Evolutionary conservation across 2,113 vertebrate species (phyloP), one percentile per base, ranked within the genome.

Genomic region (Apodemus sylvaticus): DNA sequence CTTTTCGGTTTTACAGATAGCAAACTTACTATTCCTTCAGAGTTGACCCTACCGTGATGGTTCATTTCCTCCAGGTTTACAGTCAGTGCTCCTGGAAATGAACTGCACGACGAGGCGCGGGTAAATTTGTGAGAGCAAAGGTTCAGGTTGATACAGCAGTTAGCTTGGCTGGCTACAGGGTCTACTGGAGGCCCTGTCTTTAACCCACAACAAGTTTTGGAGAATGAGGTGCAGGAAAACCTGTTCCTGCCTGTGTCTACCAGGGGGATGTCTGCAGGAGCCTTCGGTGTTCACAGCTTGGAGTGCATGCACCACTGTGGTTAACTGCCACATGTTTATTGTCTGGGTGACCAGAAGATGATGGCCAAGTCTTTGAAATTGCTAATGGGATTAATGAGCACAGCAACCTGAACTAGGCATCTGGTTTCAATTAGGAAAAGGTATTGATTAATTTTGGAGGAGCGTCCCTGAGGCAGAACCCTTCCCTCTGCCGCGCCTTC

Each of bases 391-490:
- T 94, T 91, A 96, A 55, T 97, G 93, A 96, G 42, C 96, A 93
- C 73, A 85, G 64, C 17, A 86, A 90, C 92, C 86, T 62, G 81
- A 22, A 24, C 51, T 86, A 88, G 74, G n/a, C 92, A 94, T 86
- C 45, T 96, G 96, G 64, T 95, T 98, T 95, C 96, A 93, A 92
- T 97, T 94, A 96, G 82, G 77, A 62, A 60, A 86, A 94, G 58
- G 79, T 94, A 97, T 60, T 97, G 94, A 97, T 97, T 94, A 95
- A 93, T 96, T 97, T 88, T 90, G 81, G 68, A 97, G 83, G 74
- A 39, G 29, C 96, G 91, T 91, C 92, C 89, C 22, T 7, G 91
- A 88, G 7, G 9, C 94, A 64, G 91, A 94, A 90, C 8, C 2
- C 90, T 94, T 91, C 71, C 82, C 55, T 76, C 91, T 85, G 34